These are phyloP conservation scores for Willisornis vidua DNA, from an alignment of 2,113 vertebrate genomes.

Conservation along the genomic window DNA sequence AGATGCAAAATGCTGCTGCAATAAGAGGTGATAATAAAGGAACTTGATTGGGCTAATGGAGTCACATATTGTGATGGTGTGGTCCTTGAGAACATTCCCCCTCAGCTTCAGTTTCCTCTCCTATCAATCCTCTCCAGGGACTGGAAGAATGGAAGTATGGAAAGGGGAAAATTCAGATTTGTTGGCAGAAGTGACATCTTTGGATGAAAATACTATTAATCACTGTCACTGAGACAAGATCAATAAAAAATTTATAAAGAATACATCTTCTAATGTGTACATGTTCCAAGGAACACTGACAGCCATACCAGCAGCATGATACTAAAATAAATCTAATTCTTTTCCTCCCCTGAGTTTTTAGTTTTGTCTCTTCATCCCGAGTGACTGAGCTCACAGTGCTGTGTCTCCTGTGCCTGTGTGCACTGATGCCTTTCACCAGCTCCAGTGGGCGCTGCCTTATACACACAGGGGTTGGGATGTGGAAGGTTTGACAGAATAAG, in stretches of 20 bases:
- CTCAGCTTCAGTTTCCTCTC: not conserved
- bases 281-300: not conserved
- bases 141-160: not conserved
- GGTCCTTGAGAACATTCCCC: not conserved
- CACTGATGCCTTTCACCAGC: not conserved
- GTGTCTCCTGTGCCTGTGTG: not conserved
- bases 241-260: slow-evolving; percentile 1
- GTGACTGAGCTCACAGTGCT: not conserved
- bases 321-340: not conserved
- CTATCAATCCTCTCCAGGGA: not conserved
- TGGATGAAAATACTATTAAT: slow-evolving; percentile 4
- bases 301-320: not conserved
- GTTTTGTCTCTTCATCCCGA: not conserved
- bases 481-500: not conserved
- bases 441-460: not conserved
- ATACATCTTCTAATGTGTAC: not conserved
- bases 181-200: not conserved
- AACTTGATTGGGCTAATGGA: not conserved
- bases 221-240: not conserved
- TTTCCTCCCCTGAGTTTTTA: not conserved
- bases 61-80: not conserved
- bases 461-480: not conserved
- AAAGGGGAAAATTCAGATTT: not conserved
- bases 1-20: not conserved
- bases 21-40: not conserved